Evolutionary conservation across 2,888 invertebrate genomes (phyloP), one percentile per base, ranked within the genome.

Genomic region (Aphodius sticticus): DNA sequence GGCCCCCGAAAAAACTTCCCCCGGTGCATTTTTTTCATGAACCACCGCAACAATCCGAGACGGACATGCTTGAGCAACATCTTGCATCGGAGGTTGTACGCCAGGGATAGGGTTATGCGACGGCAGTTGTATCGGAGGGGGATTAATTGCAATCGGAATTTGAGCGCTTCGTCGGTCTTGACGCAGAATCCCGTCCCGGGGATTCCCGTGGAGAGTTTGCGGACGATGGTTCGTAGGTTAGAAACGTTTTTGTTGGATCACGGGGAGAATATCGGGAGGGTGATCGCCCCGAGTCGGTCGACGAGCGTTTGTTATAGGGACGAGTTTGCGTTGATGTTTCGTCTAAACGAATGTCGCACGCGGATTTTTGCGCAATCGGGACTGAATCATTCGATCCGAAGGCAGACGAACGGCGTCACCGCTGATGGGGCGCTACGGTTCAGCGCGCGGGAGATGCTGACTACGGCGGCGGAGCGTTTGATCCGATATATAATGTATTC

Each of bases 381-480:
- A 69, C 78, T 77, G 36, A 81, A 74, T 71, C 81, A 76, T 78
- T 81, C 78, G 76, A 82, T 76, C 76, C 80, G 76, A 77, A 79
- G 53, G 36, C 81, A 80, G 78, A 80, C 80, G 71, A 82, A 76
- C 16, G 82, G 83, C 69, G 88, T 88, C 1, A 86, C 87, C 0
- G 84, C 84, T 35, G 88, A 89, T 82, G 89, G 89, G 3, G 84
- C 84, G 26, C 82, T 86, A 0, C 84, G 89, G 76, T 87, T 85
- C 81, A 84, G 83, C 37, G 88, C 85, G 69, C 87, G 91, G 79
- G 88, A 89, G 83, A 88, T 89, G 6, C 85, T 92, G 53, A 89
- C 89, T 76, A 84, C 88, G 3, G 90, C 91, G 84, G 89, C 91
- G 4, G 90, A 90, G 80, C 88, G 88, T 69, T 85, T 92, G 81